phyloP scores from a whole-genome alignment of 2,888 invertebrate genomes.

The Listrodromus nycthemerus region DNA sequence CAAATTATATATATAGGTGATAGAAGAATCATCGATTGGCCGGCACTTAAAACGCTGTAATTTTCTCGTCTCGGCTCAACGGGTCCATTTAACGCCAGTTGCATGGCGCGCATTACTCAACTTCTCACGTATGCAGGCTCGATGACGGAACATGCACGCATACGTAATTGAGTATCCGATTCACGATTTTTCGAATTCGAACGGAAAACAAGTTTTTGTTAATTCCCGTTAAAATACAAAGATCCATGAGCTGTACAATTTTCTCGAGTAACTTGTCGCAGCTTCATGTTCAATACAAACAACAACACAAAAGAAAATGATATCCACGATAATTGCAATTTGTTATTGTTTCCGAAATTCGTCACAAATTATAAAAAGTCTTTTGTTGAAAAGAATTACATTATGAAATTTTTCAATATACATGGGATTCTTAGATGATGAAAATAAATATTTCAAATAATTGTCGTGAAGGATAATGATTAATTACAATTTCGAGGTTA shows the following conservation, averaged over 20 bases:
- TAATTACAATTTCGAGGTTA: background rate
- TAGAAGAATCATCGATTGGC: conserved; percentile 11
- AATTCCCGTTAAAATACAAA: background rate
- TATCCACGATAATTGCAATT: background rate
- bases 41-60: background rate
- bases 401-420: too few relatives aligned
- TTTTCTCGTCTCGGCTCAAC: conserved; percentile 11
- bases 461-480: background rate
- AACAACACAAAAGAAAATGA: background rate
- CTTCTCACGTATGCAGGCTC: background rate
- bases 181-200: background rate
- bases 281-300: background rate
- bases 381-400: too few relatives aligned
- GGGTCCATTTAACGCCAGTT: conserved; percentile 1
- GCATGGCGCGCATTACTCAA: conserved; percentile 5
- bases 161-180: background rate
- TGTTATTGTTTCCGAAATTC: background rate
- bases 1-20: background rate
- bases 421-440: background rate
- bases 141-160: background rate
- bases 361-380: too few relatives aligned
- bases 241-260: background rate
- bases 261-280: background rate
- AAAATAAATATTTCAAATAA: background rate
- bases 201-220: background rate